A percentile compares a stretch with the other conserved stretches of the same genome.
These are phyloP conservation scores for Takifugu bimaculatus DNA, from an alignment of 2,113 vertebrate genomes.

Conservation along the genomic window DNA sequence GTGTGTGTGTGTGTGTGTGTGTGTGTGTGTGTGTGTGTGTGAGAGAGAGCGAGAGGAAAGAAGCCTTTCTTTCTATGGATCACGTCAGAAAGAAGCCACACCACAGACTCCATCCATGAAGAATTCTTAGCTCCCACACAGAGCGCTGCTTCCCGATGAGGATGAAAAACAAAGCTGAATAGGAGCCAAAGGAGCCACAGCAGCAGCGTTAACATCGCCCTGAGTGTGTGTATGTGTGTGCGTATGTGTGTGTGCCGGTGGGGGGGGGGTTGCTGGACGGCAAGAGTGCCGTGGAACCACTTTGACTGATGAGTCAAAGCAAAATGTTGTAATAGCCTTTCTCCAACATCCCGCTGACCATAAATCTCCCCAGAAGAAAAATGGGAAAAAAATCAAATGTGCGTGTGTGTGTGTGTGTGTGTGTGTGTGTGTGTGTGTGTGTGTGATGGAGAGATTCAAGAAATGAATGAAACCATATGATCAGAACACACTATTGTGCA, in stretches of 20 bases:
- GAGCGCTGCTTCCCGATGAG: slow-evolving; percentile 10
- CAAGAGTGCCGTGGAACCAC: slow-evolving; percentile 30
- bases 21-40: not conserved
- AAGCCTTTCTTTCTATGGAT: too few relatives aligned
- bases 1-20: slow-evolving; percentile 5
- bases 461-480: slow-evolving; percentile 30
- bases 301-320: slow-evolving; percentile 77
- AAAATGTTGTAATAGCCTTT: slow-evolving; percentile 77
- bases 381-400: slow-evolving; percentile 72
- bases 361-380: slow-evolving; percentile 73
- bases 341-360: slow-evolving; percentile 68
- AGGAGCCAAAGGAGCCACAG: slow-evolving; percentile 3
- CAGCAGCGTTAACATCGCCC: too few relatives aligned
- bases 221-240: not conserved
- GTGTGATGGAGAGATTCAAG: slow-evolving; percentile 26
- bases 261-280: slow-evolving; percentile 24
- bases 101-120: too few relatives aligned
- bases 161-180: slow-evolving; percentile 43
- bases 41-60: not conserved
- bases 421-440: slow-evolving; percentile 22
- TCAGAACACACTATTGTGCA: not conserved
- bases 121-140: too few relatives aligned
- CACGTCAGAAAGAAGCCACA: too few relatives aligned
- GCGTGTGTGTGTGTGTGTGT: slow-evolving; percentile 21
- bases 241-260: slow-evolving; percentile 9